Evolutionary conservation across 2,797 vertebrate genomes (phyloP).

Genomic region (Luscinia megarhynchos): DNA sequence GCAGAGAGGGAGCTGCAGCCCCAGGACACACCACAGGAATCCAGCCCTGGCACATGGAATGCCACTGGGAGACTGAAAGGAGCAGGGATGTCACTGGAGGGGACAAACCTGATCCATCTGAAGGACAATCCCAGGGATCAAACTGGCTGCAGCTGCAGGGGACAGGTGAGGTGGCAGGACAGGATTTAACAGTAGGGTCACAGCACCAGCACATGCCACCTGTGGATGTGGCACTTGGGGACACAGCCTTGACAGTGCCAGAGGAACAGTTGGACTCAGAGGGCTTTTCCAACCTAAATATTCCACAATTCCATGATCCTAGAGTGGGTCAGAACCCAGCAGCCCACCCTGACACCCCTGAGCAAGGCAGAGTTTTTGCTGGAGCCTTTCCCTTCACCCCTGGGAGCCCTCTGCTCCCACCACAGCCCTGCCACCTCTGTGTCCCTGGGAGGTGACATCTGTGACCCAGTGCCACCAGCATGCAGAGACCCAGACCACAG

Average conservation of each 20-base stretch:
- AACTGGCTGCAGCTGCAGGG: neutral
- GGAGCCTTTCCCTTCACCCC: neutral
- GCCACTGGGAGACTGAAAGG: neutral
- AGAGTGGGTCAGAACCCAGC: rapidly evolving
- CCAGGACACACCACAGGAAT: neutral
- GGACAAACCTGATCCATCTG: neutral
- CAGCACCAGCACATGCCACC: neutral
- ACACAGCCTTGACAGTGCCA: neutral
- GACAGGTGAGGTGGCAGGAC: neutral
- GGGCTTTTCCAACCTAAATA: neutral
- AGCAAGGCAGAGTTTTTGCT: neutral
- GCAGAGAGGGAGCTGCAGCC: neutral
- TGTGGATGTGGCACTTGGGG: neutral
- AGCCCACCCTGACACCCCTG: neutral
- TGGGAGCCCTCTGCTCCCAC: neutral
- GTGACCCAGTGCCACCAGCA: neutral
- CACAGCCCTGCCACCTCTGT: neutral
- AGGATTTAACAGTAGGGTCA: neutral
- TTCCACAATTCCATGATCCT: neutral
- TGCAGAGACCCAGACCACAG: neutral
- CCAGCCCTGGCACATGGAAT: neutral
- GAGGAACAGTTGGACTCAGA: neutral
- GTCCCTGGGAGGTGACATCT: neutral
- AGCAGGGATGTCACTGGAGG: neutral
- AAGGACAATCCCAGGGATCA: neutral